Evolutionary conservation across 1,140 invertebrate species (phyloP), one percentile per base, ranked within the genome.

Genomic region (Amyelois transitella): DNA sequence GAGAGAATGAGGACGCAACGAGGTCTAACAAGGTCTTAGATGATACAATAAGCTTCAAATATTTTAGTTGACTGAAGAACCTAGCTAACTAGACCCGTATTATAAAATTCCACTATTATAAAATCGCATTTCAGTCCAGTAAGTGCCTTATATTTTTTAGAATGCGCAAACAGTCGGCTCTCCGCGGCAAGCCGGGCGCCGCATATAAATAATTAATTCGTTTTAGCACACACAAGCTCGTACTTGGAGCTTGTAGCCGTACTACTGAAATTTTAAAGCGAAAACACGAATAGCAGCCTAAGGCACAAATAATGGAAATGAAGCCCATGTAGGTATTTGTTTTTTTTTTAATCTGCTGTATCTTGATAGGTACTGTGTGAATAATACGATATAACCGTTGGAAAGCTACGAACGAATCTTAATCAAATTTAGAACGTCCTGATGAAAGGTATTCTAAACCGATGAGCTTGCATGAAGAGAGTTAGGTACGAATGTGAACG

Each of bases 251-350:
- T 60, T 65, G 64, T 53, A 66, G 60, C 60, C 51, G 64, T 62
- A 56, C 62, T 59, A 55, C 71, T 79, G 66, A 79, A 79, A 79
- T 62, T 79, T 77, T 77, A 77, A 80, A 75, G 60, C 58, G 63
- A 51, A 65, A 64, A 73, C 66, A 62, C 67, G 72, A 66, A 70
- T 55, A 64, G 60, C 49, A 18, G 62, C 58, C 63, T 56, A 60
- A 70, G 72, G 64, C 62, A 58, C 67, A 38, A 38, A 14, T 38
- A 38, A 38, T 14, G 1, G 32, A 1, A 14, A 2, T 5, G 32
- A 38, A 38, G n/a, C 12, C 1, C 17, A 24, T 5, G 22, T n/a
- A n/a, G n/a, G n/a, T n/a, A 24, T 24, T 24, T 8, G 22, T 8
- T 24, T 8, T 24, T 24, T 24, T 24, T 24, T 24, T n/a, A n/a